Conservation (phyloP, 2,113 vertebrate species). For the Indicator maculatus region DNA sequence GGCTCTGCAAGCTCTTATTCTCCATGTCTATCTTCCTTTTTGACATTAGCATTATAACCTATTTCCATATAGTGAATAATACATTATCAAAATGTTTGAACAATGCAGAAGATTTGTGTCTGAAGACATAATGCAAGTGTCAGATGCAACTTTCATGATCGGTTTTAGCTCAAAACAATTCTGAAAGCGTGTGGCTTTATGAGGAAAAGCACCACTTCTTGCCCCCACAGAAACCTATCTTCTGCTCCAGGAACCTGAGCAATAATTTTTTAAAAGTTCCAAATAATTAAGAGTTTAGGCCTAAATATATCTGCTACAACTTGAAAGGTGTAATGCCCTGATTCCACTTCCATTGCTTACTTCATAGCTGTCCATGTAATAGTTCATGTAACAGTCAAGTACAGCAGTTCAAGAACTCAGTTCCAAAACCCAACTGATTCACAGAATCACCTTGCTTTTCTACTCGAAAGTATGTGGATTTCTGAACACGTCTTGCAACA, state of each 20-base stretch:
- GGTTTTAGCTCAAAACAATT: constrained; percentile 37
- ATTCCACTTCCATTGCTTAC: constrained; percentile 48
- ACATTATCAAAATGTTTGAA: constrained; percentile 14
- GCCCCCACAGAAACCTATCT: constrained; percentile 19
- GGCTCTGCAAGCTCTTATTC: constrained; percentile 14
- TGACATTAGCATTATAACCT: not conserved
- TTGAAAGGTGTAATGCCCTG: constrained; percentile 60
- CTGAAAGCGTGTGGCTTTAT: not conserved
- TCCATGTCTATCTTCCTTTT: not conserved
- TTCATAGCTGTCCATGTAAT: constrained; percentile 45
- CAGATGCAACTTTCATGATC: not conserved
- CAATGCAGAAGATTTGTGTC: constrained; percentile 48
- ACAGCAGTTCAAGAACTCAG: constrained; percentile 58
- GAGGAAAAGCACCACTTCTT: constrained; percentile 13
- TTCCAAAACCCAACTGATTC: constrained; percentile 49
- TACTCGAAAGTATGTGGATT: constrained; percentile 34
- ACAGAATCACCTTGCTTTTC: constrained; percentile 60
- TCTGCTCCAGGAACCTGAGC: constrained; percentile 49
- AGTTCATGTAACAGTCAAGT: constrained; percentile 56
- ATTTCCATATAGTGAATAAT: not conserved
- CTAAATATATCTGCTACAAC: constrained; percentile 54
- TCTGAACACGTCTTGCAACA: constrained; percentile 20
- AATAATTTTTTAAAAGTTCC: not conserved
- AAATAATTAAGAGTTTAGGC: constrained; percentile 37
- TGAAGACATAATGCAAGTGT: constrained; percentile 52